These are phyloP conservation scores for Linepithema humile DNA, from an alignment of 1,140 invertebrate genomes.

Conservation along the genomic window DNA sequence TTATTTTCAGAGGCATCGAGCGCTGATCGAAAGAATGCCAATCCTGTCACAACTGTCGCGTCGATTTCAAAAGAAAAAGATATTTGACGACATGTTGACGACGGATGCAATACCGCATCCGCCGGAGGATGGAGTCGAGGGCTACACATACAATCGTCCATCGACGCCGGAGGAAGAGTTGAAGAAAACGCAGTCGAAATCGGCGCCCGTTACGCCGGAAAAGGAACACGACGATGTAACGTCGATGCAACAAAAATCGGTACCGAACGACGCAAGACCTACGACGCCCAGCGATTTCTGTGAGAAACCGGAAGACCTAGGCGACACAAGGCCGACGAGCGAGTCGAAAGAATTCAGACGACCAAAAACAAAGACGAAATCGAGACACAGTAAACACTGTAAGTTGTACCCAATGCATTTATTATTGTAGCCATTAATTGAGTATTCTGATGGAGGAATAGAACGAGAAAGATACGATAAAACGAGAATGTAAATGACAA, in stretches of 20 bases:
- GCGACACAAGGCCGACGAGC: not conserved
- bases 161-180: not conserved
- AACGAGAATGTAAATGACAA: constrained; percentile 2
- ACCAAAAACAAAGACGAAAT: constrained; percentile 60
- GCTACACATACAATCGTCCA: constrained; percentile 51
- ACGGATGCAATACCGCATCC: constrained; percentile 72
- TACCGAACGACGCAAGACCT: constrained; percentile 21
- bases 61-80: too few relatives aligned
- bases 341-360: constrained; percentile 43
- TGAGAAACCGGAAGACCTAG: not conserved
- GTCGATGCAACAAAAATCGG: constrained; percentile 26
- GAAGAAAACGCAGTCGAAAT: constrained; percentile 24
- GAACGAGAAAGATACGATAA: too few relatives aligned
- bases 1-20: not conserved
- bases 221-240: not conserved
- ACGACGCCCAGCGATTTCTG: not conserved
- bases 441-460: not conserved
- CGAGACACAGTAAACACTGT: constrained; percentile 55
- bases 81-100: constrained; percentile 67
- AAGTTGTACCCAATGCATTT: constrained; percentile 22
- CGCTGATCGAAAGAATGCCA: constrained; percentile 69
- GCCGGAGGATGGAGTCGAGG: constrained; percentile 47
- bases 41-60: constrained; percentile 68
- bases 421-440: not conserved
- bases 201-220: not conserved